Base-by-base conservation (phyloP, 1,140 invertebrate genomes). In the Pseudomyrmex cubaensis region DNA sequence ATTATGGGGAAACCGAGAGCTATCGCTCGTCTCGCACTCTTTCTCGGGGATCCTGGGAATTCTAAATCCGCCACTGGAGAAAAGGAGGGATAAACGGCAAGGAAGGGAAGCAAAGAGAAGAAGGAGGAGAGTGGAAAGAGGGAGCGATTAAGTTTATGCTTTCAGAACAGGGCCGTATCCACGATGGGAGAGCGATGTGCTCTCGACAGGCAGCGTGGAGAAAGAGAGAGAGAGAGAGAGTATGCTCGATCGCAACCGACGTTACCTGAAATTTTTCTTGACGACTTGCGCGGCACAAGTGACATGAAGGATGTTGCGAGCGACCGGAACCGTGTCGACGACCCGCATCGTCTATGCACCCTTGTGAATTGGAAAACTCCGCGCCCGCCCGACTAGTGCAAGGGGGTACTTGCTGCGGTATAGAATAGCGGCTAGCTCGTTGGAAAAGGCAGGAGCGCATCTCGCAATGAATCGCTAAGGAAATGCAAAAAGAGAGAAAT, bases 291-390 rank as follows among this genome's bases (percentile, higher is more conserved):
- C n/a, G 12, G 12, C 12, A 52, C 22, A 20, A 69, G 17, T 44
- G 69, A 73, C 76, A 57, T 46, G 12, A 17, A 86, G 46, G 54
- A 76, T 76, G 82, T 67, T 62, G 48, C 20, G 22, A 63, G 72
- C 56, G 59, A 44, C 75, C 54, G 83, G 84, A 87, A 85, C 82
- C 72, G 67, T 87, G 86, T 84, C 80, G 84, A 83, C 87, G 66
- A 86, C 82, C 73, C 66, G 75, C 87, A 89, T 88, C 82, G 74
- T 89, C 87, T 85, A 88, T 88, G 83, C 87, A 88, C 84, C 87
- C 87, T 87, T 86, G n/a, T 66, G 78, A 88, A 88, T 88, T 76
- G 76, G 77, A 73, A 83, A 88, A 88, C 88, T 88, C 87, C 77
- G 35, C 50, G 82, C 22, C 44, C 17, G 20, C 56, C 35, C 46